These are phyloP conservation scores for Pterocles gutturalis DNA, from an alignment of 2,113 vertebrate species.

Conservation along the genomic window DNA sequence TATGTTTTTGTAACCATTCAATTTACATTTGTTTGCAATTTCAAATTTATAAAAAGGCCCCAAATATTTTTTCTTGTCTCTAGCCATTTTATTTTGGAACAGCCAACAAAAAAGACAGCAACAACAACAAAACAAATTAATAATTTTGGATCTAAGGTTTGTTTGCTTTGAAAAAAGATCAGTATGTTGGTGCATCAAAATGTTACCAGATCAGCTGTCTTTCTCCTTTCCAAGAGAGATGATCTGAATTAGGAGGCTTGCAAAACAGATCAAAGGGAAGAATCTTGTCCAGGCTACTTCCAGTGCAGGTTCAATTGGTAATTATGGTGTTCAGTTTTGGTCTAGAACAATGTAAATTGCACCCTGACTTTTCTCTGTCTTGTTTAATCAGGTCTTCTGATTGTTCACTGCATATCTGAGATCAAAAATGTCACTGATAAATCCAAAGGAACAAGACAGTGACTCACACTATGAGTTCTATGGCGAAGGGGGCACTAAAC, in stretches of 20 bases:
- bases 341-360: background rate
- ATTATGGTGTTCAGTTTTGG: background rate
- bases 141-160: background rate
- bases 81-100: background rate
- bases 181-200: background rate
- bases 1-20: background rate
- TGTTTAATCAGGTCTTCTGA: background rate
- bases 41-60: background rate
- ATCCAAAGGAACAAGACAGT: background rate
- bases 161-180: slow-evolving; percentile 13
- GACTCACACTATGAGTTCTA: too few relatives aligned
- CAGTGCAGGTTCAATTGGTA: background rate
- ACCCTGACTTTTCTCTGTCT: background rate
- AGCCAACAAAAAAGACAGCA: background rate
- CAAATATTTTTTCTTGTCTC: background rate
- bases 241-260: background rate
- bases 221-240: background rate
- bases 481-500: background rate
- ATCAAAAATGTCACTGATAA: background rate
- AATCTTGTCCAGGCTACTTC: background rate
- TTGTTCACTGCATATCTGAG: background rate
- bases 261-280: background rate
- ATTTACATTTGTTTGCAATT: background rate
- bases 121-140: background rate
- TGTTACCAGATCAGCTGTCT: background rate